Evolutionary conservation across 2,113 vertebrate species (phyloP).

Genomic region (Cyphomyrus discorhynchus): DNA sequence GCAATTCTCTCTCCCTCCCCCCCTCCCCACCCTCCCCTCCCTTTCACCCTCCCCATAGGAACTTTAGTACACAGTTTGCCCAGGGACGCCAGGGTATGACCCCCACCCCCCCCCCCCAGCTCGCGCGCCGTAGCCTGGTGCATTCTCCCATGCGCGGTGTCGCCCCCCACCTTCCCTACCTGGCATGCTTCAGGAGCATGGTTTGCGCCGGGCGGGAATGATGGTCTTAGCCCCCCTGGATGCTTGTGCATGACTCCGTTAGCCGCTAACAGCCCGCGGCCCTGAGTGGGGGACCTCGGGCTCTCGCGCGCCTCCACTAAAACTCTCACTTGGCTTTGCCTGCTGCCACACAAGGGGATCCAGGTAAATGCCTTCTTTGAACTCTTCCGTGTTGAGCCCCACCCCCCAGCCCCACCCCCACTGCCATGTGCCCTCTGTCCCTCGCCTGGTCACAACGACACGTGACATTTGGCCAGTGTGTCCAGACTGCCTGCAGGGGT

Average conservation of each 20-base stretch:
- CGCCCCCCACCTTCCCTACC: slow-evolving; percentile 35
- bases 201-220: slow-evolving; percentile 63
- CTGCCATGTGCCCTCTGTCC: neutral
- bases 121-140: slow-evolving; percentile 50
- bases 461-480: neutral
- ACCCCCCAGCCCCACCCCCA: neutral
- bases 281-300: neutral
- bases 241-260: slow-evolving; percentile 67
- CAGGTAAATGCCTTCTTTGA: slow-evolving; percentile 67
- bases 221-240: slow-evolving; percentile 45
- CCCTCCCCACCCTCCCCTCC: slow-evolving; percentile 24
- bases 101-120: slow-evolving; percentile 27
- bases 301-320: slow-evolving; percentile 57
- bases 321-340: slow-evolving; percentile 76
- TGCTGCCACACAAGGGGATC: slow-evolving; percentile 82
- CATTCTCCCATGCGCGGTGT: slow-evolving; percentile 59
- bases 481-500: neutral
- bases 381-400: slow-evolving; percentile 13
- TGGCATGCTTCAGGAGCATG: slow-evolving; percentile 69
- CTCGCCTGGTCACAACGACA: slow-evolving; percentile 7
- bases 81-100: slow-evolving; percentile 44
- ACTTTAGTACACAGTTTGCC: slow-evolving; percentile 43
- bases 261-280: neutral
- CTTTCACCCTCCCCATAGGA: no score
- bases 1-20: slow-evolving; percentile 38